Evolutionary conservation across 2,113 vertebrate species (phyloP).

Genomic region (Chitala chitala): DNA sequence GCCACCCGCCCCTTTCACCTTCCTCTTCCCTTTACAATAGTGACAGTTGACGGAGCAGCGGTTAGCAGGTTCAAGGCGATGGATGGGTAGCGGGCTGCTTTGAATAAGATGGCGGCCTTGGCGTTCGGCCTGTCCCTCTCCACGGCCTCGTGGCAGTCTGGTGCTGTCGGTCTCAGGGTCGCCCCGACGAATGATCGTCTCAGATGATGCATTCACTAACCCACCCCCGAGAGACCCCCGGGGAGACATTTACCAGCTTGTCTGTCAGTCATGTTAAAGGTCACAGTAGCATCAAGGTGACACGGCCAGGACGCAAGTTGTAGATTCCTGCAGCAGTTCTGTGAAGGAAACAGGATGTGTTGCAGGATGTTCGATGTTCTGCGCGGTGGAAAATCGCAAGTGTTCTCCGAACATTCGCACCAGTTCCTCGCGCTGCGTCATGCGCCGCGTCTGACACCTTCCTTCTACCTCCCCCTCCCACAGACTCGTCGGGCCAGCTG

Average conservation of each 20-base stretch:
- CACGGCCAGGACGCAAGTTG: too few relatives aligned
- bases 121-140: background rate
- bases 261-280: background rate
- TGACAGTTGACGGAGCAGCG: slow-evolving; percentile 7
- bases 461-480: slow-evolving; percentile 35
- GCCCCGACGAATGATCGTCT: background rate
- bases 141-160: background rate
- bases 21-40: background rate
- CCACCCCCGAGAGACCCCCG: background rate
- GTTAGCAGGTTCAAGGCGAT: slow-evolving; percentile 24
- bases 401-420: background rate
- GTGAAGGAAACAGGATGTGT: too few relatives aligned
- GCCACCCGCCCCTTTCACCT: background rate
- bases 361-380: too few relatives aligned
- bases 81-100: background rate
- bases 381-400: too few relatives aligned
- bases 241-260: background rate
- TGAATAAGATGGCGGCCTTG: slow-evolving; percentile 13
- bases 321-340: too few relatives aligned
- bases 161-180: background rate
- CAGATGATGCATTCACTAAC: background rate
- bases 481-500: slow-evolving; percentile 85
- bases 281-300: background rate
- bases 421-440: background rate
- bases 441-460: background rate